Base-by-base conservation (phyloP, 2,888 invertebrate species). In the Lithophane leautieri region DNA sequence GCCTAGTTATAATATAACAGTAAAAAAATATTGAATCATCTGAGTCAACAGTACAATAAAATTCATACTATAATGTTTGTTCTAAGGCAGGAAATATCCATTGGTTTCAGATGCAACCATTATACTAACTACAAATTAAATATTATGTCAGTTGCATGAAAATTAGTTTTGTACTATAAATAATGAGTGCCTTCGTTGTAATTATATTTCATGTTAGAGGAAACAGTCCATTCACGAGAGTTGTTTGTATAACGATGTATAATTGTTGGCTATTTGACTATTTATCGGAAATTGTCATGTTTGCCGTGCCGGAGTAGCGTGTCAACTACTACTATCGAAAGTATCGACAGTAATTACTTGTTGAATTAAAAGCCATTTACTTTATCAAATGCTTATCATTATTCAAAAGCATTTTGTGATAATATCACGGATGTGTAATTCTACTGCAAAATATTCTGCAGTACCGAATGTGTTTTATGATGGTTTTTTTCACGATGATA, bases 141-240 rank as follows among this genome's bases (percentile, higher is more conserved):
- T 40, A 61, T 60, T 40, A 71, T n/a, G 50, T 70, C 52, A 58
- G 72, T 75, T 66, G 42, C 78, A 82, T 83, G 82, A 87, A 91
- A 93, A 93, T 93, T 93, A 90, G 91, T 92, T 94, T 91, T 90
- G 78, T 84, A 82, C 78, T 79, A 86, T 90, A 90, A 92, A 90
- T 92, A 91, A 92, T 92, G 86, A 86, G 79, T 82, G 76, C 86
- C 76, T 79, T 85, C 77, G 81, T 79, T 78, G 70, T 68, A 82
- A 77, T 76, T 76, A 75, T 68, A 44, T 79, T 74, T 81, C 56
- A 71, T 63, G 44, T 65, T 72, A 12, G 40, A 83, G 66, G 61
- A 75, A 76, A 74, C 56, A 72, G 60, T 63, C 60, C 56, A 73
- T 77, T 58, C 4, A 65, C 52, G 22, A 52, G n/a, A 40, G n/a